A percentile compares a stretch with the other conserved stretches of the same genome.
Evolutionary conservation across 2,888 invertebrate species (phyloP).

Genomic region (Aphodius granarius): DNA sequence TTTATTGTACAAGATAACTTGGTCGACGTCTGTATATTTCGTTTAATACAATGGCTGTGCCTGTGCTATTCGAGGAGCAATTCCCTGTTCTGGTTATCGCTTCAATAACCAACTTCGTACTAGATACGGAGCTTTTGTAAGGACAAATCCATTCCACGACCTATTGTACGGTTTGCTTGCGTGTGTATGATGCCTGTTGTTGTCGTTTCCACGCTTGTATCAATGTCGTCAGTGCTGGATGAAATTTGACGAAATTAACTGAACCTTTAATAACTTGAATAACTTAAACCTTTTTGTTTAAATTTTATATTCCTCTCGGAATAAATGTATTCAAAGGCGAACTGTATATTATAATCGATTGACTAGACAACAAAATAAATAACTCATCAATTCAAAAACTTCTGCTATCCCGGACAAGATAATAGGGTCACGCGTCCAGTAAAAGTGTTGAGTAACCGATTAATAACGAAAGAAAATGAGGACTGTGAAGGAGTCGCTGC

Average conservation of each 20-base stretch:
- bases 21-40: background rate
- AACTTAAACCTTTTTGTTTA: no score
- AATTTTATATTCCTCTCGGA: no score
- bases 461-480: background rate
- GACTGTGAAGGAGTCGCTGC: background rate
- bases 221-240: background rate
- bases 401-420: background rate
- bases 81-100: background rate
- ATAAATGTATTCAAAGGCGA: no score
- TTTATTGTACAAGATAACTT: background rate
- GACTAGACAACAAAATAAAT: background rate
- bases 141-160: background rate
- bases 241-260: background rate
- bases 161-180: background rate
- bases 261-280: no score
- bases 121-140: background rate
- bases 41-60: background rate
- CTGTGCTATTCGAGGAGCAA: background rate
- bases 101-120: background rate
- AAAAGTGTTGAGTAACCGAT: background rate
- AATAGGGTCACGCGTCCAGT: background rate
- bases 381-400: background rate
- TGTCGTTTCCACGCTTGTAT: background rate
- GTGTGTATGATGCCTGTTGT: background rate
- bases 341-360: no score